phyloP scores from a whole-genome alignment of 2,113 vertebrate genomes.

The Panthera leo region DNA sequence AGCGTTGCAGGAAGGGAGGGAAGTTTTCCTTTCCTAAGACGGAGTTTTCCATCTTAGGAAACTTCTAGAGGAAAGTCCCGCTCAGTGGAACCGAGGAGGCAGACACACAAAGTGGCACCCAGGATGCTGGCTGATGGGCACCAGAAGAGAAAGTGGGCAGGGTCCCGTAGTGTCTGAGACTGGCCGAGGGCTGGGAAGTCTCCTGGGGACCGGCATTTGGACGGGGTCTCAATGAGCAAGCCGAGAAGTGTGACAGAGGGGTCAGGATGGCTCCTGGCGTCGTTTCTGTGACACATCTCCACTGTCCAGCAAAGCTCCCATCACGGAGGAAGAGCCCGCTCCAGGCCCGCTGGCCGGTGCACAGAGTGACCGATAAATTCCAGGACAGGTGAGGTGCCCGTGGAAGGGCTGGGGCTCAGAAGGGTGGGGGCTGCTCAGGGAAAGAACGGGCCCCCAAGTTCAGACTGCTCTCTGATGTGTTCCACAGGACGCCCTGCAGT shows the following conservation, averaged over 20 bases:
- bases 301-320: fast-evolving
- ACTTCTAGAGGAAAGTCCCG: not conserved
- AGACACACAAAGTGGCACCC: no score
- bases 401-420: not conserved
- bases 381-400: not conserved
- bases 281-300: not conserved
- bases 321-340: fast-evolving
- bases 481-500: not conserved
- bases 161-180: fast-evolving
- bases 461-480: not conserved
- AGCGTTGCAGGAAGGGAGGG: not conserved
- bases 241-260: not conserved
- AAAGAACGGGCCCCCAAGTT: not conserved
- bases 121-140: no score
- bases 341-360: not conserved
- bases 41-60: not conserved
- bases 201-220: not conserved
- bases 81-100: not conserved
- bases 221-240: no score
- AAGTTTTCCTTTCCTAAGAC: no score
- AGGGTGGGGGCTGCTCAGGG: not conserved
- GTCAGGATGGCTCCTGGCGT: fast-evolving
- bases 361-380: no score
- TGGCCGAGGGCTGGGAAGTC: not conserved
- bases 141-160: not conserved